Percentiles rank a stretch among this genome's conserved stretches.
phyloP scores from a whole-genome alignment of 53 echinoderm and acorn worm genomes.

The Luidia sarsii region DNA sequence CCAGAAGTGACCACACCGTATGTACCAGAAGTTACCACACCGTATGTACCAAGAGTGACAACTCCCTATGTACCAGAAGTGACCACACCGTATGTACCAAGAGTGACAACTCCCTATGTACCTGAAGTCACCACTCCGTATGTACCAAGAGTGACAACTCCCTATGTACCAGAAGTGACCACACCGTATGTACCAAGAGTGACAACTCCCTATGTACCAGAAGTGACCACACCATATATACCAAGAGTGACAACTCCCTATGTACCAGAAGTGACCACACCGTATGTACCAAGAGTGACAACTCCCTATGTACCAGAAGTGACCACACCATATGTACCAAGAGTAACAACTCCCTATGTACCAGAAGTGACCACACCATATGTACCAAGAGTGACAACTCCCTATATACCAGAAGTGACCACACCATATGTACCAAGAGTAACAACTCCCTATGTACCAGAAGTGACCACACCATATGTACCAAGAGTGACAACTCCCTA shows the following conservation, averaged over 20 bases:
- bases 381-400: not conserved
- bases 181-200: constrained; percentile 5
- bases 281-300: constrained; percentile 1
- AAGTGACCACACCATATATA: constrained; percentile 20
- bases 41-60: not conserved
- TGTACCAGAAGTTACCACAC: not conserved
- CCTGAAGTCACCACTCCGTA: constrained; percentile 2
- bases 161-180: not conserved
- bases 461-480: not conserved
- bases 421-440: not conserved
- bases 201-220: not conserved
- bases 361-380: not conserved
- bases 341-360: not conserved
- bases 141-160: not conserved
- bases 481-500: not conserved
- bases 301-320: constrained; percentile 16
- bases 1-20: constrained; percentile 3
- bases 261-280: constrained; percentile 11
- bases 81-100: not conserved
- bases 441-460: not conserved
- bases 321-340: not conserved
- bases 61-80: not conserved
- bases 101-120: not conserved
- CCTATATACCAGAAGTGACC: not conserved
- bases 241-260: constrained; percentile 6